Evolutionary conservation across 2,888 invertebrate genomes (phyloP), one percentile per base, ranked within the genome.

Genomic region (Caenorhabditis afra): DNA sequence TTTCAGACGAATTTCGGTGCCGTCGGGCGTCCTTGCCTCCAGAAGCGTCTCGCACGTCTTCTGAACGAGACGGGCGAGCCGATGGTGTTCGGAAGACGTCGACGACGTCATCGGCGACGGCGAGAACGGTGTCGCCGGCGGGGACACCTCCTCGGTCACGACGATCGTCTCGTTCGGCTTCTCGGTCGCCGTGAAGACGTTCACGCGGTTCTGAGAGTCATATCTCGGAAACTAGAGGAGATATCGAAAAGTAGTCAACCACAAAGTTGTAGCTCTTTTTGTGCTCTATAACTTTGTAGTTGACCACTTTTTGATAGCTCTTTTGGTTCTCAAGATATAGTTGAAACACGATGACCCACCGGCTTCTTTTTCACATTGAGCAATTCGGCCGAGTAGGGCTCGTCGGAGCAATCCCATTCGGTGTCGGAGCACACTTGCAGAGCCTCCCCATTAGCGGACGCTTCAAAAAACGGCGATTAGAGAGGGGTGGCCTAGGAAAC

Each of bases 331-430:
- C n/a, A n/a, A n/a, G n/a, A n/a, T n/a, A n/a, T n/a, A n/a, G n/a
- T n/a, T n/a, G n/a, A n/a, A n/a, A n/a, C n/a, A n/a, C n/a, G n/a
- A n/a, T n/a, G n/a, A 68, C 67, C 16, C 23, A 81, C 83, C 57
- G 82, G 81, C 57, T 84, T 84, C 79, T 84, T 83, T 71, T 85
- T 85, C 16, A 85, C 79, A 66, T 85, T 84, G 53, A 85, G 75
- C 23, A 85, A 45, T 35, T 82, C 83, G 14, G 83, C 75, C 35
- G 83, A 79, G 70, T 84, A 85, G n/a, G 85, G 83, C 14, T 76
- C 81, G 49, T 83, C 83, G 18, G 80, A 81, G 16, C 68, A 59
- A 39, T 82, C 77, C 85, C 85, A 85, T 45, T 85, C 85, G 12
- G 53, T 59, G 16, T 84, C 83, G 37, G 82, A 62, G 52, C 80